phyloP scores from a whole-genome alignment of 2,797 vertebrate species.

The Anas acuta region DNA sequence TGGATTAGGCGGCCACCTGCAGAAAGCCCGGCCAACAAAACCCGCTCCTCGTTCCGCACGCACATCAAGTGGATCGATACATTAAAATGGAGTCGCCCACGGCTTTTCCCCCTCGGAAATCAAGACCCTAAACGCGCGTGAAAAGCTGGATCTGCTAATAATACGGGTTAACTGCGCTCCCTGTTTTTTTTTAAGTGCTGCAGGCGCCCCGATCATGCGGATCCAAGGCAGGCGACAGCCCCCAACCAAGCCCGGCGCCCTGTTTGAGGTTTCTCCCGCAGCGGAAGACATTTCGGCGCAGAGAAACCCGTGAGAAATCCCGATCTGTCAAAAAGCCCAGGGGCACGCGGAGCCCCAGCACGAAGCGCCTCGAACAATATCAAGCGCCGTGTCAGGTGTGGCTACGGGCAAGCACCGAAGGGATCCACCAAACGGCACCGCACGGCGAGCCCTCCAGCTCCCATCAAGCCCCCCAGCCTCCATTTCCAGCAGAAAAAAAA shows the following conservation, averaged over 20 bases:
- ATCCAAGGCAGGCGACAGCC: not conserved
- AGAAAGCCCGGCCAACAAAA: slow-evolving; percentile 22
- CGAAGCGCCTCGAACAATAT: not conserved
- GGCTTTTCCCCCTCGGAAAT: not conserved
- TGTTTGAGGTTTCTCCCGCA: not conserved
- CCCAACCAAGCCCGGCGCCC: not conserved
- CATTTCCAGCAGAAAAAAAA: not conserved
- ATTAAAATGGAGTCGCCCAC: slow-evolving; percentile 39
- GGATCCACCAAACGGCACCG: not conserved
- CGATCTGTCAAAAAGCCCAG: not conserved
- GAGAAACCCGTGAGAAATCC: not conserved
- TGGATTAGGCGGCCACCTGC: not conserved
- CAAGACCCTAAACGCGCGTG: not conserved
- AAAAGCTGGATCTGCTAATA: not conserved
- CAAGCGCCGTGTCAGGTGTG: slow-evolving; percentile 29
- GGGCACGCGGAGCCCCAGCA: not conserved
- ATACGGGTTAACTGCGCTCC: not conserved
- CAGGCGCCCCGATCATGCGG: not conserved
- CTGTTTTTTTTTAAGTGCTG: not conserved
- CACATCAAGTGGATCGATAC: not conserved
- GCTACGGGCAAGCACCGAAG: not conserved
- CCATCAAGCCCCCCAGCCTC: not conserved
- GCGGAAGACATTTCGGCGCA: not conserved
- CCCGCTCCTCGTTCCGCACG: not conserved
- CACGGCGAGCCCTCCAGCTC: not conserved